Base-by-base conservation (phyloP, 2,888 invertebrate species). In the Argyra leucocephala region DNA sequence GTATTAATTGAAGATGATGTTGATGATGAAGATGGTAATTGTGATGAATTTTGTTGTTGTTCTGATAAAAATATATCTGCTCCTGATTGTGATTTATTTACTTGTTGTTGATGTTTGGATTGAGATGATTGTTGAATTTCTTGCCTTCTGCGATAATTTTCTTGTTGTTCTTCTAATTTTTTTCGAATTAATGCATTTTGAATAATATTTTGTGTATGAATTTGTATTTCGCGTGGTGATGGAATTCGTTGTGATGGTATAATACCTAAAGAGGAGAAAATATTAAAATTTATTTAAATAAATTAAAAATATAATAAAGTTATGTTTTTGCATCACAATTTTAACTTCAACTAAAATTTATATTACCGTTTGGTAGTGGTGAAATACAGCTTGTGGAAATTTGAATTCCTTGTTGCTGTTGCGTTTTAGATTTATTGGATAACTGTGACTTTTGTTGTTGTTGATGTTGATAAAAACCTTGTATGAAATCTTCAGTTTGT, bases 171-270 rank as follows among this genome's bases (percentile, higher is more conserved):
- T 77, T 93, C 93, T 66, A 93, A 81, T 79, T 93, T 92, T 82
- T 91, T 91, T 81, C 93, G 93, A 73, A 93, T 88, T 72, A 93
- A 83, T 21, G 92, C 92, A 73, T 86, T 86, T 80, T 93, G 93
- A 85, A 93, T 88, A 72, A 93, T 91, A 72, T 87, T 86, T 81
- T 93, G 93, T 57, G 93, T 90, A 80, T 92, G 92, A 69, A 86
- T 89, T 66, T 89, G 88, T 68, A 93, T 81, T 78, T 93, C 93
- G 72, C 92, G 87, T 36, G 92, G 91, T 22, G 92, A 92, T 61
- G 90, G 90, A 71, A 89, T 88, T 73, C 89, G 84, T 71, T 86
- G 86, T 21, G 37, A 37, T 68, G 87, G 86, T 72, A 87, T n/a
- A n/a, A n/a, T 83, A 69, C 85, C 88, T 88, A 74, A 21, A 22